A percentile compares a stretch with the other conserved stretches of the same genome.
phyloP scores from a whole-genome alignment of 1,140 invertebrate species.

The Marisa cornuarietis region DNA sequence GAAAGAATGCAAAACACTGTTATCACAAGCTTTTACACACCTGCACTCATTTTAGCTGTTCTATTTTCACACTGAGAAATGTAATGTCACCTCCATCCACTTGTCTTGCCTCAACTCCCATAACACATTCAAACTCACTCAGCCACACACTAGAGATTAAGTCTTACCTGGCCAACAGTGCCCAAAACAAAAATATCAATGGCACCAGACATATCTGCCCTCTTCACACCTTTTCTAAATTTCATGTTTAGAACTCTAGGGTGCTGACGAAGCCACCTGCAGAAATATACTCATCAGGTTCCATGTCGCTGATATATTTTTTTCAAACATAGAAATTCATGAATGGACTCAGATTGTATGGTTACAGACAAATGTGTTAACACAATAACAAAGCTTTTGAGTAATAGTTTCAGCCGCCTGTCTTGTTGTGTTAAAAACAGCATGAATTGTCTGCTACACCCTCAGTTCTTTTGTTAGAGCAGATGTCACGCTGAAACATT shows the following conservation, averaged over 20 bases:
- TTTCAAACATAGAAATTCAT: too few relatives aligned
- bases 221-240: slow-evolving; percentile 88
- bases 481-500: too few relatives aligned
- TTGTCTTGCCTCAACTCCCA: not conserved
- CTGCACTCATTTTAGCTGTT: too few relatives aligned
- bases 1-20: not conserved
- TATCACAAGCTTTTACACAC: not conserved
- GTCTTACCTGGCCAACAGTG: slow-evolving; percentile 77
- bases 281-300: slow-evolving; percentile 8
- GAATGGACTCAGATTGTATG: too few relatives aligned
- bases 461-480: too few relatives aligned
- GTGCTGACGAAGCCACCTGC: slow-evolving; percentile 92
- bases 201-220: slow-evolving; percentile 94
- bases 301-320: too few relatives aligned
- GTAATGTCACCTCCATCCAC: not conserved
- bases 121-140: not conserved
- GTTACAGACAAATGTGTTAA: too few relatives aligned
- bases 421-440: too few relatives aligned
- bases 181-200: slow-evolving; percentile 96
- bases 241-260: slow-evolving; percentile 85
- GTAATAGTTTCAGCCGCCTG: too few relatives aligned
- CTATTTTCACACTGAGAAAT: not conserved
- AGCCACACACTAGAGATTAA: not conserved
- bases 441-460: too few relatives aligned
- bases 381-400: too few relatives aligned